phyloP scores from a whole-genome alignment of 2,113 vertebrate genomes.

The Noctilio leporinus region DNA sequence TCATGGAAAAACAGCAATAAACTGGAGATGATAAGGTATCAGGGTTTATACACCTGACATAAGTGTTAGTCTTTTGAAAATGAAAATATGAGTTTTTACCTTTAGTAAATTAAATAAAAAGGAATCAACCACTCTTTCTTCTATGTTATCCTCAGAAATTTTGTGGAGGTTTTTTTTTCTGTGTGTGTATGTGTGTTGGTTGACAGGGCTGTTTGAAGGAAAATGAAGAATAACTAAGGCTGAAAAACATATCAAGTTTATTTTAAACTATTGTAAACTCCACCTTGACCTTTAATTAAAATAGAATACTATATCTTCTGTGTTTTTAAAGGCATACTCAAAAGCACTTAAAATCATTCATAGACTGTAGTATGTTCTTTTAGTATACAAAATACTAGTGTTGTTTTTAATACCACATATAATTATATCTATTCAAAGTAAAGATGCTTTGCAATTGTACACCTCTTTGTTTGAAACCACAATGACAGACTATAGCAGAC shows the following conservation, averaged over 20 bases:
- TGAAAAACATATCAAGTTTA: neutral
- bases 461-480: constrained; percentile 3
- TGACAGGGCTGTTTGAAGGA: neutral
- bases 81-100: neutral
- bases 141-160: neutral
- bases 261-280: neutral
- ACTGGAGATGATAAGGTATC: neutral
- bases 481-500: neutral
- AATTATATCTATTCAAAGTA: neutral
- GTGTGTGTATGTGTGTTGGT: too few relatives aligned
- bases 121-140: neutral
- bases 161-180: neutral
- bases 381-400: neutral
- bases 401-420: neutral
- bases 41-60: neutral
- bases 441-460: neutral
- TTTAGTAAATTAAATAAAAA: neutral
- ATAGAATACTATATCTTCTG: neutral
- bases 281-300: neutral
- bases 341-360: neutral
- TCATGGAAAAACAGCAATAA: neutral
- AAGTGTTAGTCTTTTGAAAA: neutral
- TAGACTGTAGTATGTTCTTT: neutral
- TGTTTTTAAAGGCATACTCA: neutral
- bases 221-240: neutral